Evolutionary conservation across 2,113 vertebrate species (phyloP).

Genomic region (Nothobranchius kuhntae): DNA sequence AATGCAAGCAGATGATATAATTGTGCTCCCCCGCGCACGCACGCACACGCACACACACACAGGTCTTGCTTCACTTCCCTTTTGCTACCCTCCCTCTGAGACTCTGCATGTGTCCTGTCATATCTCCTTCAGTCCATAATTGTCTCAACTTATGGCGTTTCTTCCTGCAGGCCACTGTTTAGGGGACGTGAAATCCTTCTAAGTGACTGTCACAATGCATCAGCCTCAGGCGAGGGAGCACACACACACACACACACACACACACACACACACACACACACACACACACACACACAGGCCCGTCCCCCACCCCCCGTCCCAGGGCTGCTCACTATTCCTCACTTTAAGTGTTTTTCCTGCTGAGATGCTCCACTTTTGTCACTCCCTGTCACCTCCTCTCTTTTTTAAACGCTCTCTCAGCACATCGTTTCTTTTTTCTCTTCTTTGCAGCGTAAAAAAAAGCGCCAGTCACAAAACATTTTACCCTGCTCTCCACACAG

Average conservation of each 20-base stretch:
- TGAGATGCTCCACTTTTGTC: slow-evolving; percentile 54
- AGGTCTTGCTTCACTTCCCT: slow-evolving; percentile 50
- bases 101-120: slow-evolving; percentile 84
- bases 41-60: slow-evolving; percentile 33
- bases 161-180: slow-evolving; percentile 85
- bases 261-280: slow-evolving; percentile 56
- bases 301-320: slow-evolving; percentile 35
- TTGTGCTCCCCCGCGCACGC: slow-evolving; percentile 32
- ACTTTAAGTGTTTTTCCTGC: slow-evolving; percentile 66
- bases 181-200: slow-evolving; percentile 89
- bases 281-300: slow-evolving; percentile 9
- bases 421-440: slow-evolving; percentile 44
- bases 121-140: slow-evolving; percentile 90
- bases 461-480: slow-evolving; percentile 88
- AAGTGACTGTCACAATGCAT: slow-evolving; percentile 89
- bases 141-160: slow-evolving; percentile 83
- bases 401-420: slow-evolving; percentile 65
- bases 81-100: slow-evolving; percentile 30
- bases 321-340: slow-evolving; percentile 62
- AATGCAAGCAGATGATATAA: slow-evolving; percentile 48
- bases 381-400: slow-evolving; percentile 10
- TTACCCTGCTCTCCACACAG: slow-evolving; percentile 85
- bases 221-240: slow-evolving; percentile 81
- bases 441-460: slow-evolving; percentile 70
- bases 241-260: slow-evolving; percentile 74